Conservation (phyloP, 2,113 vertebrate genomes). For the Corapipo altera region DNA sequence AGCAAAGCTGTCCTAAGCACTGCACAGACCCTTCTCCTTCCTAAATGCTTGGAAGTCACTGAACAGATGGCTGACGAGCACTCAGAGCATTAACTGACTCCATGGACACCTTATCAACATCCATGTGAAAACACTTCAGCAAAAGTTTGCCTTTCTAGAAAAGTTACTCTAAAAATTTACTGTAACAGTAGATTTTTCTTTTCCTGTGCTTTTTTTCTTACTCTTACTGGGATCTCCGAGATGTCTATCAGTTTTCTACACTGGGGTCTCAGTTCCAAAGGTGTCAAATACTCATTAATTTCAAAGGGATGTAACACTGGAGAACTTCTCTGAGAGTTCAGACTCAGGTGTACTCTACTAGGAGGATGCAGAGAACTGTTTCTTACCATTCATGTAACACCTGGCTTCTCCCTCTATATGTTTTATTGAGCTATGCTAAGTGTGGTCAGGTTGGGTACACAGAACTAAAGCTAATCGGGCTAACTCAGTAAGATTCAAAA, state of each 20-base stretch:
- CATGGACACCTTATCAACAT: background rate
- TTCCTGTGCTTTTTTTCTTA: background rate
- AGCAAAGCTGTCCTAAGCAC: background rate
- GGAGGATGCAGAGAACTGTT: background rate
- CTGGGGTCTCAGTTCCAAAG: background rate
- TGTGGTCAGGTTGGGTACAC: background rate
- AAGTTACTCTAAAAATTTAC: background rate
- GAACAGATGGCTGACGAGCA: conserved; percentile 50
- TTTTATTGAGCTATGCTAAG: background rate
- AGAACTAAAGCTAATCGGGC: background rate
- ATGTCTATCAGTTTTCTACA: background rate
- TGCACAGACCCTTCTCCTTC: background rate
- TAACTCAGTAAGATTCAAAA: background rate
- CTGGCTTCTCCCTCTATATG: background rate
- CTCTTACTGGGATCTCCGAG: background rate
- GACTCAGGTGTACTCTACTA: background rate
- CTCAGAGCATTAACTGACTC: conserved; percentile 1
- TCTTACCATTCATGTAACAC: background rate
- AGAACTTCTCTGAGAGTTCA: background rate
- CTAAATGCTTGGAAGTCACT: background rate
- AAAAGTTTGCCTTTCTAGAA: background rate
- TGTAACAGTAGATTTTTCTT: background rate
- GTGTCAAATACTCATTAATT: background rate
- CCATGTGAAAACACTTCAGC: background rate
- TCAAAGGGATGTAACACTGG: background rate